These are phyloP conservation scores for Acipenser ruthenus DNA, from an alignment of 2,797 vertebrate genomes.

Conservation along the genomic window DNA sequence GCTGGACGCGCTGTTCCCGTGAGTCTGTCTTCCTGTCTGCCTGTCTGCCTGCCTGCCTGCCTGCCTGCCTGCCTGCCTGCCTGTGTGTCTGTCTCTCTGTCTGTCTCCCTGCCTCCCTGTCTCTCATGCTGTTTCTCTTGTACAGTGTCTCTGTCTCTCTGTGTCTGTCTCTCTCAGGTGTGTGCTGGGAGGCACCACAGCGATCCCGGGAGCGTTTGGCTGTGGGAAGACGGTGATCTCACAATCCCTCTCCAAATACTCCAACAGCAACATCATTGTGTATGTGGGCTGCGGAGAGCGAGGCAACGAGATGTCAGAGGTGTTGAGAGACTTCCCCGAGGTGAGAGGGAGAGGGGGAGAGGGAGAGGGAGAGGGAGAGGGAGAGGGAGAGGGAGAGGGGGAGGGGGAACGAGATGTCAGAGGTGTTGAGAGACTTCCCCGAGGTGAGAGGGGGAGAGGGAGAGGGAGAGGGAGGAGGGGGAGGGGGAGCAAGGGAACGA, in stretches of 20 bases:
- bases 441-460: slow-evolving; percentile 9
- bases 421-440: too few species aligned
- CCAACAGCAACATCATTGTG: slow-evolving; percentile 50
- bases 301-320: slow-evolving; percentile 51
- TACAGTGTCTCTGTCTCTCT: background rate
- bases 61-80: too few species aligned
- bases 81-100: too few species aligned
- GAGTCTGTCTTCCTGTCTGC: slow-evolving; percentile 29
- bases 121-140: too few species aligned
- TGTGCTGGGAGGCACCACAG: slow-evolving; percentile 48
- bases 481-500: fast-evolving
- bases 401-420: too few species aligned
- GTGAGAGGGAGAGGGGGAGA: slow-evolving; percentile 20
- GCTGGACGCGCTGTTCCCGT: slow-evolving; percentile 88
- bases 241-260: slow-evolving; percentile 48
- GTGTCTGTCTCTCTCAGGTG: slow-evolving; percentile 27
- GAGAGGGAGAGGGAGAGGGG: fast-evolving
- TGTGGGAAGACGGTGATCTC: slow-evolving; percentile 53
- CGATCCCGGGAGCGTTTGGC: slow-evolving; percentile 48
- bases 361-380: fast-evolving
- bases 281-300: slow-evolving; percentile 52
- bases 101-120: too few species aligned
- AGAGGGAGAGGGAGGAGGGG: background rate
- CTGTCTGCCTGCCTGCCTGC: too few species aligned
- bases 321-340: slow-evolving; percentile 49